phyloP scores from a whole-genome alignment of 2,113 vertebrate species.

The Dicerorhinus sumatrensis region DNA sequence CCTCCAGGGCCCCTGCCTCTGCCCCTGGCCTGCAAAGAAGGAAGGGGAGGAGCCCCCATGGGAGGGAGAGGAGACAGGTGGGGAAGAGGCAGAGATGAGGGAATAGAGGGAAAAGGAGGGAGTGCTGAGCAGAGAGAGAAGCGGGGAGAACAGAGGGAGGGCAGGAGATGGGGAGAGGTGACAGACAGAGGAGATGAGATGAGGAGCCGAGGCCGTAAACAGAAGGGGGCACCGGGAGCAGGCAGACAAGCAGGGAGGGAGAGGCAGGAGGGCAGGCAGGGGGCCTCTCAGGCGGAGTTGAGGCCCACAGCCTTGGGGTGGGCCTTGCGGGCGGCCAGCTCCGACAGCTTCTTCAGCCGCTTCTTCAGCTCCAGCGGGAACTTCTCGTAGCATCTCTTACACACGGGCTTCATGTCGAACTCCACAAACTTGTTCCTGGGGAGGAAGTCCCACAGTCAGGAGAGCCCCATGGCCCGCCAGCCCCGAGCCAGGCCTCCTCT shows the following conservation, averaged over 20 bases:
- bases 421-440: conserved; percentile 98
- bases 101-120: too few species aligned
- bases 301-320: conserved; percentile 86
- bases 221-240: neutral
- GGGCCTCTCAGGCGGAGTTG: conserved; percentile 80
- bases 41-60: neutral
- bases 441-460: neutral
- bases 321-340: conserved; percentile 86
- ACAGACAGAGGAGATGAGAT: too few species aligned
- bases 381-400: conserved; percentile 97
- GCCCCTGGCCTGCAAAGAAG: rapidly evolving
- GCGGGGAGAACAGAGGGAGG: too few species aligned
- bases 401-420: conserved; percentile 98
- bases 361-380: conserved; percentile 98
- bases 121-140: too few species aligned
- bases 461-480: neutral
- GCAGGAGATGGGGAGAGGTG: neutral
- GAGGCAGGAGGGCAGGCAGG: neutral
- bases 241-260: too few species aligned
- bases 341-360: conserved; percentile 95
- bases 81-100: too few species aligned
- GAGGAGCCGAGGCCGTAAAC: too few species aligned
- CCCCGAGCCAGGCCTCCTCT: neutral
- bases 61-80: neutral
- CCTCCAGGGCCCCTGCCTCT: neutral